phyloP scores from a whole-genome alignment of 1,140 invertebrate genomes.

The Acromyrmex echinatior region DNA sequence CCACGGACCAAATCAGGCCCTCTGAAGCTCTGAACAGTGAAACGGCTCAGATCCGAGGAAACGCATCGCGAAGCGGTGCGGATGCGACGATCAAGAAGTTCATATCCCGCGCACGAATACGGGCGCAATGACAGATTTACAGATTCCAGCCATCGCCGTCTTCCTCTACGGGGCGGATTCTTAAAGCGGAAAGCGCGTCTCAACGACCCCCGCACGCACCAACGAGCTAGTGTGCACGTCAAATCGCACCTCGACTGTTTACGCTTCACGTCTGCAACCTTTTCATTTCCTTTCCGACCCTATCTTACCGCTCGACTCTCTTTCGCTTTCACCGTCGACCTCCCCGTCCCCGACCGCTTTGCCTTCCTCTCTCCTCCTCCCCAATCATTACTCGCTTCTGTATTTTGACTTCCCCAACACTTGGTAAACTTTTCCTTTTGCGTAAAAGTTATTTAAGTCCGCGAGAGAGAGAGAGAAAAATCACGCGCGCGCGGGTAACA shows the following conservation, averaged over 20 bases:
- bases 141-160: slow-evolving; percentile 82
- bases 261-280: slow-evolving; percentile 79
- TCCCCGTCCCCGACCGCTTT: too few species aligned
- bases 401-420: too few species aligned
- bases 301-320: slow-evolving; percentile 52
- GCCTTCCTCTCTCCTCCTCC: too few species aligned
- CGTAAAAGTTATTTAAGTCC: too few species aligned
- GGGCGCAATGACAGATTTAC: slow-evolving; percentile 86
- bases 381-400: too few species aligned
- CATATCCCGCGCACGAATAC: slow-evolving; percentile 80
- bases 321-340: slow-evolving; percentile 29
- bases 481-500: too few species aligned
- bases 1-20: background rate
- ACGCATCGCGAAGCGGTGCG: background rate
- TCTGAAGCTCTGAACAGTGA: background rate
- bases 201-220: slow-evolving; percentile 20
- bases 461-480: too few species aligned
- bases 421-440: too few species aligned
- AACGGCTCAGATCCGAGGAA: slow-evolving; percentile 14
- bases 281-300: slow-evolving; percentile 57
- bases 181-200: slow-evolving; percentile 75
- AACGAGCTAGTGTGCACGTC: slow-evolving; percentile 74
- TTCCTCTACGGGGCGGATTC: slow-evolving; percentile 77
- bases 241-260: slow-evolving; percentile 85
- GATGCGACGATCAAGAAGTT: slow-evolving; percentile 74